phyloP scores from a whole-genome alignment of 2,797 vertebrate genomes.

The Forpus xanthops region DNA sequence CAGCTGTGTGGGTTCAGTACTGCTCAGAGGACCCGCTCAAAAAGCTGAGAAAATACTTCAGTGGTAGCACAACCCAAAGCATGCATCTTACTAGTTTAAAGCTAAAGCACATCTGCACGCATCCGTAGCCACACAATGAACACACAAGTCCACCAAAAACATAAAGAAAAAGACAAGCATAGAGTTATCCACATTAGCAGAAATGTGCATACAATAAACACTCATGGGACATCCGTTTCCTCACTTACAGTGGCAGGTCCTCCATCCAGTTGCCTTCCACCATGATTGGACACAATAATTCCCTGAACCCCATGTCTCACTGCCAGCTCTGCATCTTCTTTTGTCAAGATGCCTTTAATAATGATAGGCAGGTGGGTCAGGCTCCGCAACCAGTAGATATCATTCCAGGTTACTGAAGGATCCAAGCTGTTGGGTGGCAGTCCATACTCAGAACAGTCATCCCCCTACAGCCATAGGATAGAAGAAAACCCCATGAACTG shows the following conservation, averaged over 20 bases:
- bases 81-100: background rate
- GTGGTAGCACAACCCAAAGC: background rate
- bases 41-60: background rate
- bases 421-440: conserved; percentile 83
- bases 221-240: background rate
- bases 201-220: rapidly evolving
- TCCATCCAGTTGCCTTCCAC: conserved; percentile 93
- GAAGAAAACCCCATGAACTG: background rate
- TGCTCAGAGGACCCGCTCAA: background rate
- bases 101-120: background rate
- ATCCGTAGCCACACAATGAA: background rate
- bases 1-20: background rate
- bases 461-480: conserved; percentile 67
- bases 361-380: conserved; percentile 89
- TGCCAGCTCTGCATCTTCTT: conserved; percentile 93
- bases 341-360: conserved; percentile 95
- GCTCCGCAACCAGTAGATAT: conserved; percentile 87
- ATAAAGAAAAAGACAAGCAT: rapidly evolving
- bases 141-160: background rate
- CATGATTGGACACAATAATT: conserved; percentile 96
- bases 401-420: conserved; percentile 89
- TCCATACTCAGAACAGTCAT: conserved; percentile 70
- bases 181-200: background rate
- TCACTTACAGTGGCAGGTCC: conserved; percentile 85
- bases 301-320: conserved; percentile 88